Evolutionary conservation across 2,888 invertebrate genomes (phyloP).

Genomic region (Geotrupes spiniger): DNA sequence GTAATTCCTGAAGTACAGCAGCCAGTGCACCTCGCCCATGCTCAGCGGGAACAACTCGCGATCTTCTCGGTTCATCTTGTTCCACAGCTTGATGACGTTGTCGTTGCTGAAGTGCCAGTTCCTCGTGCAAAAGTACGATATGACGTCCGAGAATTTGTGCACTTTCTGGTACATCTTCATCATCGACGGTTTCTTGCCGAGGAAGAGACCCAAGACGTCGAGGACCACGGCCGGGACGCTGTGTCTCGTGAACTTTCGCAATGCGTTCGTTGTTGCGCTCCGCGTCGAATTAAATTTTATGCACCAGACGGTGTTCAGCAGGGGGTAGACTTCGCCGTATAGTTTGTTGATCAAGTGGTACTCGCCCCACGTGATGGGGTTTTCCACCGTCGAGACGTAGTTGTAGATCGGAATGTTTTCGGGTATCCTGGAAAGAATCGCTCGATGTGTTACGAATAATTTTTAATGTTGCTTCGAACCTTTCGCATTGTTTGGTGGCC

Average conservation of each 20-base stretch:
- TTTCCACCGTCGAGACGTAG: conserved; percentile 58
- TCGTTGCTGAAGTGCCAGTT: conserved; percentile 69
- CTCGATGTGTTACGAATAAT: too few relatives aligned
- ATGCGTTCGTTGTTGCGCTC: conserved; percentile 41
- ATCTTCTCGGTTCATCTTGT: conserved; percentile 51
- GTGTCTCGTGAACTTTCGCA: conserved; percentile 49
- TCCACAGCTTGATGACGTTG: conserved; percentile 62
- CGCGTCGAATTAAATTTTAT: conserved; percentile 28
- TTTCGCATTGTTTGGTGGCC: conserved; percentile 43
- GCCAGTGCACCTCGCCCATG: conserved; percentile 70
- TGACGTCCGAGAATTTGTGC: conserved; percentile 68
- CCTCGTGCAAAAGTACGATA: conserved; percentile 72
- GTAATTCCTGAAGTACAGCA: conserved; percentile 65
- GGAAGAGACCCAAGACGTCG: conserved; percentile 28
- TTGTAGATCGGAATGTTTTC: conserved; percentile 54
- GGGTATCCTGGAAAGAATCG: conserved; percentile 18
- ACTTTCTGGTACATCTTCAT: conserved; percentile 74
- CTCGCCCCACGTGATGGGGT: conserved; percentile 59
- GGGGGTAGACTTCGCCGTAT: conserved; percentile 55
- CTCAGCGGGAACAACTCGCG: conserved; percentile 69
- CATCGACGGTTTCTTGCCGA: conserved; percentile 52
- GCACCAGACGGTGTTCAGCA: conserved; percentile 55
- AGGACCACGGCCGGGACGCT: conserved; percentile 32
- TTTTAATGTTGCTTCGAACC: not conserved
- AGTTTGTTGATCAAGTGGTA: conserved; percentile 49